Base-by-base conservation (phyloP, 2,113 vertebrate species). In the Cathartes aura region DNA sequence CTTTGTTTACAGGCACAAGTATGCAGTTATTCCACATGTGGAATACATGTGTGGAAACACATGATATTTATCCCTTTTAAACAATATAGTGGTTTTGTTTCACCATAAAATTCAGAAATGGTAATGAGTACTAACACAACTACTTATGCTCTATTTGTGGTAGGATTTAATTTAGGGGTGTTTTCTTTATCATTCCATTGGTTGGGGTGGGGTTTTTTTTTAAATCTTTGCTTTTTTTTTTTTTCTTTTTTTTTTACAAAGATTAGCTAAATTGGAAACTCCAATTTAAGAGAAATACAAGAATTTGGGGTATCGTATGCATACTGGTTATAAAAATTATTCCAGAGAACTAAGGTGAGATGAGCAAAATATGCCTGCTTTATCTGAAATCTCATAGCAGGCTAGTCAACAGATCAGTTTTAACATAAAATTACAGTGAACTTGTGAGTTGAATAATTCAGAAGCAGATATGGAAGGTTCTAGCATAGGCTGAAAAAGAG, bases 71-170 rank as follows among this genome's bases (percentile, higher is more conserved):
- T 84, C 8, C 16, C 5, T 70, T 63, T 60, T 40, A 48, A 83
- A 84, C 10, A 96, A 50, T 53, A 70, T 70, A 73, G 40, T 96
- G 60, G 70, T 95, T 97, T 97, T 96, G 82, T 52, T 97, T 97
- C 93, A 94, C 83, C 68, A 81, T 96, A 89, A 96, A 97, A 97
- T 97, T 96, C 94, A 97, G 83, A 95, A 96, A 85, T 93, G 87
- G 36, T 96, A 95, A 96, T 92, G 88, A 97, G 84, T 34, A 43
- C 79, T 95, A 94, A 87, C 58, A 80, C 75, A 93, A 88, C 79
- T 90, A 91, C 82, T 92, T 97, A 36, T 16, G 30, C n/a, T 38
- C 50, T 85, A 70, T 95, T 92, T 94, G 87, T 92, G 72, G 56
- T 89, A 81, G 76, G 60, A 92, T 96, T 97, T 92, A 90, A 96